Conservation (phyloP, 2,797 vertebrate genomes). For the Heliangelus exortis region DNA sequence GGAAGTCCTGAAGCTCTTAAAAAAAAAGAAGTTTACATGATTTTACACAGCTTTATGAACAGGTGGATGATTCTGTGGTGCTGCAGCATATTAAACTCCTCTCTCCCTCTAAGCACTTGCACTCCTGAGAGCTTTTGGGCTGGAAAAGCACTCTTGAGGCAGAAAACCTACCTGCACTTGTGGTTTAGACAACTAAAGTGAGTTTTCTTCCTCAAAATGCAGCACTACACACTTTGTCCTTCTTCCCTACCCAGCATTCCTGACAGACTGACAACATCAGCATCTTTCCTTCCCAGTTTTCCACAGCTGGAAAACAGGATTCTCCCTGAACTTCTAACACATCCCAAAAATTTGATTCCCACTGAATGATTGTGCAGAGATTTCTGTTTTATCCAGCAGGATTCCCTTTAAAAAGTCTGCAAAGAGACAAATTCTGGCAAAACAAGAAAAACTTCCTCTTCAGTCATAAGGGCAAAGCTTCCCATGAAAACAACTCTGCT, state of each 20-base stretch:
- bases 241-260: background rate
- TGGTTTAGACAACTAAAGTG: background rate
- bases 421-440: background rate
- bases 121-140: background rate
- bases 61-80: background rate
- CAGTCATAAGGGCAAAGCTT: background rate
- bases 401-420: background rate
- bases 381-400: background rate
- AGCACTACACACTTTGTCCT: background rate
- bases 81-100: background rate
- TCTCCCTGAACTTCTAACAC: background rate
- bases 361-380: background rate
- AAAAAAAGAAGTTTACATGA: background rate
- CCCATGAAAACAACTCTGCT: background rate
- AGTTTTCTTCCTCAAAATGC: background rate
- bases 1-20: background rate
- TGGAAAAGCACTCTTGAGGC: background rate
- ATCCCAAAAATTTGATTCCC: background rate
- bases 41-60: background rate
- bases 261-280: background rate
- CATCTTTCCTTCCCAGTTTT: background rate
- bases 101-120: background rate
- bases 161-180: background rate
- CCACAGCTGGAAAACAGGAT: background rate
- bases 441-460: background rate